Evolutionary conservation across 2,888 invertebrate species (phyloP), one percentile per base, ranked within the genome.

Genomic region (Melikaiella ostensackeni): DNA sequence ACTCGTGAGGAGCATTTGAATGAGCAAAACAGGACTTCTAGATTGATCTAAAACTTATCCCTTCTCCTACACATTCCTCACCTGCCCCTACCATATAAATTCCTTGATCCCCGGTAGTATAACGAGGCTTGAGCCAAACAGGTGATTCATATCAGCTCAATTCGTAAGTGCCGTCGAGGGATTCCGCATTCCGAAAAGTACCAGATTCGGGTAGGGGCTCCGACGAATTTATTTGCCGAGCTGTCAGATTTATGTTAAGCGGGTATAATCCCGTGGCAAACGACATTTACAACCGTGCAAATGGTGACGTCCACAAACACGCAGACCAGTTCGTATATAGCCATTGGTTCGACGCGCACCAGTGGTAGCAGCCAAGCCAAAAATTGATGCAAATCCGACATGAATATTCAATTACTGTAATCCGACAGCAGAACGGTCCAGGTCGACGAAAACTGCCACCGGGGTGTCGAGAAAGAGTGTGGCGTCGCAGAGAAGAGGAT

Each of bases 401-500:
- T 88, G 88, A 88, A 88, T 88, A 88, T 88, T 87, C 88, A 86
- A 86, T 85, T 85, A 86, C 85, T 86, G 85, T 87, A 85, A 87
- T 87, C 86, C 84, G 80, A 78, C 81, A 77, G 80, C 76, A 80
- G 83, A 82, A 82, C 77, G 78, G 77, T 35, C 73, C 70, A 75
- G 78, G 78, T 74, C 75, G 74, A 76, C 77, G 80, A 79, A 82
- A 82, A 82, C 80, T 79, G 80, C 77, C 75, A 75, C 78, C 50
- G 30, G 30, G 57, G 75, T 76, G 78, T 79, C 78, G 82, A 78
- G 77, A 75, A 75, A 70, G 77, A 79, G 73, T 79, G 24, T 21
- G 46, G 9, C 27, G 30, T 30, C 50, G 50, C 9, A 77, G 70
- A 78, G 55, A 77, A 75, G 77, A 78, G 50, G 73, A 63, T 57